Evolutionary conservation across 2,113 vertebrate genomes (phyloP).

Genomic region (Dipodomys stephensi): DNA sequence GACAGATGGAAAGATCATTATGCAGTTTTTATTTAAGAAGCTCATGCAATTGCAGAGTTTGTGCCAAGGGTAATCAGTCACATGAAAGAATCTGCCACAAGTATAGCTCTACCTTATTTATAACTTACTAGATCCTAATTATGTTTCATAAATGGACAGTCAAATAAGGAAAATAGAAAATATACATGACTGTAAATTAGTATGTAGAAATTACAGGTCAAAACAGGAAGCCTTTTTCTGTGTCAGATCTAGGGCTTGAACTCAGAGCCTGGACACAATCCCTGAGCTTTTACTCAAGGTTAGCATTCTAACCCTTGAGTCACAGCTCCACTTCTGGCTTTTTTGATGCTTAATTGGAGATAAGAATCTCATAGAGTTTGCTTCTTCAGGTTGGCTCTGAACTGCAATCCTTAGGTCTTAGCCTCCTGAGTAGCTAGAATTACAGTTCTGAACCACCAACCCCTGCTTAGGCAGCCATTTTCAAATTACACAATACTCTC

Average conservation of each 20-base stretch:
- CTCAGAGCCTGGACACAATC: too few relatives aligned
- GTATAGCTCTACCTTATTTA: constrained; percentile 84
- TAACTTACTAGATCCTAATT: constrained; percentile 83
- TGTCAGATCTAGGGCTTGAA: too few relatives aligned
- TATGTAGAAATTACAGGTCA: constrained; percentile 9
- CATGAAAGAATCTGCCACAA: constrained; percentile 84
- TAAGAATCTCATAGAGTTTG: too few relatives aligned
- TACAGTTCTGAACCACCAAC: too few relatives aligned
- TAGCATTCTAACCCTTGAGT: too few relatives aligned
- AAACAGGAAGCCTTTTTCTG: constrained; percentile 3
- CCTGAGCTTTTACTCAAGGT: too few relatives aligned
- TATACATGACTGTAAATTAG: constrained; percentile 61
- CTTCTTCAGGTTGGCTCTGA: too few relatives aligned
- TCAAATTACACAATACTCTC: constrained; percentile 44
- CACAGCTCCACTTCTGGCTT: too few relatives aligned
- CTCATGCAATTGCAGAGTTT: constrained; percentile 75
- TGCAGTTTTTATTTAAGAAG: constrained; percentile 85
- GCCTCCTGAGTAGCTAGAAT: too few relatives aligned
- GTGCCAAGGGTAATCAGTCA: constrained; percentile 82
- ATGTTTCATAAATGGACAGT: constrained; percentile 80
- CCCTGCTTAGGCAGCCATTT: neutral
- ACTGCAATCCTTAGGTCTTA: too few relatives aligned
- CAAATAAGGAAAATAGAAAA: constrained; percentile 79
- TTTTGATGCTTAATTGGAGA: too few relatives aligned
- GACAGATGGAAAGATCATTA: constrained; percentile 87